Evolutionary conservation across 2,888 invertebrate genomes (phyloP).

Genomic region (Melipona bicolor): DNA sequence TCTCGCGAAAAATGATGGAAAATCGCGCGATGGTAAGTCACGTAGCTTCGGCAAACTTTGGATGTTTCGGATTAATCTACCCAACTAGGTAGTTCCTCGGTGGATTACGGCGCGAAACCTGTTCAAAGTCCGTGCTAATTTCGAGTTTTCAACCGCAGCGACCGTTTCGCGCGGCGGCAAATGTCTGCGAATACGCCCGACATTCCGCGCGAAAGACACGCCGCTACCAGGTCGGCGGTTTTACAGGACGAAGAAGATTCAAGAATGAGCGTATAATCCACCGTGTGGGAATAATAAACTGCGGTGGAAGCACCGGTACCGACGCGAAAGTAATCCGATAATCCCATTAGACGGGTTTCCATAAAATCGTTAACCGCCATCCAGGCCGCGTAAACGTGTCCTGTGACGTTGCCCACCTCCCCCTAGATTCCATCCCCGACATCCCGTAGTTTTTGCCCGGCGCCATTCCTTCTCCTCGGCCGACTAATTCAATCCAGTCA

Average conservation of each 20-base stretch:
- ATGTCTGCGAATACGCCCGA: slow-evolving; percentile 27
- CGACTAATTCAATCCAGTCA: slow-evolving; percentile 2
- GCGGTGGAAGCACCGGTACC: slow-evolving; percentile 62
- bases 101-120: slow-evolving; percentile 30
- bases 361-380: slow-evolving; percentile 72
- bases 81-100: slow-evolving; percentile 29
- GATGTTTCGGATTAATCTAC: no score
- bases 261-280: slow-evolving; percentile 68
- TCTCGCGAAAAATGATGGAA: neutral
- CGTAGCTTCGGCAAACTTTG: neutral
- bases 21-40: neutral
- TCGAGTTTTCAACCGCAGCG: slow-evolving; percentile 34
- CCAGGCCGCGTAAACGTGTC: slow-evolving; percentile 47
- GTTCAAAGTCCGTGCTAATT: slow-evolving; percentile 27
- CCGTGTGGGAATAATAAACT: slow-evolving; percentile 67
- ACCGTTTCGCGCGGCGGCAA: slow-evolving; percentile 10
- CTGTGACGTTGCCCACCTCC: slow-evolving; percentile 4
- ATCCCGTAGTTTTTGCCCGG: neutral
- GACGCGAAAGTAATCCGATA: slow-evolving; percentile 72
- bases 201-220: slow-evolving; percentile 19
- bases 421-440: slow-evolving; percentile 2
- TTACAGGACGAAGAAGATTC: slow-evolving; percentile 54
- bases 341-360: slow-evolving; percentile 71
- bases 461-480: neutral
- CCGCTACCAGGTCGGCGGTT: neutral